Evolutionary conservation across 2,797 vertebrate species (phyloP).

Genomic region (Urosaurus nigricauda): DNA sequence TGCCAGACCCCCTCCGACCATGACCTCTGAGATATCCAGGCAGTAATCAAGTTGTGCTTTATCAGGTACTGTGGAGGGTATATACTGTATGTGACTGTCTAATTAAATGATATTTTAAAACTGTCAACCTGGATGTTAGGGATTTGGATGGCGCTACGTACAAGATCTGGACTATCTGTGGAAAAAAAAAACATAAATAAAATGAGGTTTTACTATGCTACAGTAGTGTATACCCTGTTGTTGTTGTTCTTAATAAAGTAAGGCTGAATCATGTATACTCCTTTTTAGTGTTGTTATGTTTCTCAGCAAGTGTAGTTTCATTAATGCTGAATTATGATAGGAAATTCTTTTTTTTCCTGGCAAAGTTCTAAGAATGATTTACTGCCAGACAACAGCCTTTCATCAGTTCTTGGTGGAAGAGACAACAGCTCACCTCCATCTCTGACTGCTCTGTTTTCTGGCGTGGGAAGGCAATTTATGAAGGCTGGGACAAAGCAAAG

Average conservation of each 20-base stretch:
- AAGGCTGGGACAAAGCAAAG: conserved; percentile 11
- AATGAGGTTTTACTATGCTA: neutral
- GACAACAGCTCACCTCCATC: neutral
- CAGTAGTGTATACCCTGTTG: neutral
- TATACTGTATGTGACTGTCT: neutral
- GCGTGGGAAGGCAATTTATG: conserved; percentile 13
- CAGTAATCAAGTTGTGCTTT: neutral
- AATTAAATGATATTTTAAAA: neutral
- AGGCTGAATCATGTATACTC: neutral
- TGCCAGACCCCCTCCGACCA: neutral
- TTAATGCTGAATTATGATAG: conserved; percentile 13
- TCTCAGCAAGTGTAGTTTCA: neutral
- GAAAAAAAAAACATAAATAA: neutral
- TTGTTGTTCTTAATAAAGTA: neutral
- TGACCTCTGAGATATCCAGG: neutral
- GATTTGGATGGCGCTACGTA: neutral
- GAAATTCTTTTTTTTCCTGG: neutral
- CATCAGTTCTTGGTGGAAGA: conserved; percentile 13
- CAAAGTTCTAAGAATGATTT: conserved; percentile 21
- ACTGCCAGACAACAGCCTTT: conserved; percentile 11
- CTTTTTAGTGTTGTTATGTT: neutral
- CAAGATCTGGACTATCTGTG: neutral
- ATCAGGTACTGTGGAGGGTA: neutral
- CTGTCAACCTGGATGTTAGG: neutral
- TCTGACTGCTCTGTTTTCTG: conserved; percentile 6